phyloP scores from a whole-genome alignment of 2,797 vertebrate genomes.

The Rhinichthys osculus region DNA sequence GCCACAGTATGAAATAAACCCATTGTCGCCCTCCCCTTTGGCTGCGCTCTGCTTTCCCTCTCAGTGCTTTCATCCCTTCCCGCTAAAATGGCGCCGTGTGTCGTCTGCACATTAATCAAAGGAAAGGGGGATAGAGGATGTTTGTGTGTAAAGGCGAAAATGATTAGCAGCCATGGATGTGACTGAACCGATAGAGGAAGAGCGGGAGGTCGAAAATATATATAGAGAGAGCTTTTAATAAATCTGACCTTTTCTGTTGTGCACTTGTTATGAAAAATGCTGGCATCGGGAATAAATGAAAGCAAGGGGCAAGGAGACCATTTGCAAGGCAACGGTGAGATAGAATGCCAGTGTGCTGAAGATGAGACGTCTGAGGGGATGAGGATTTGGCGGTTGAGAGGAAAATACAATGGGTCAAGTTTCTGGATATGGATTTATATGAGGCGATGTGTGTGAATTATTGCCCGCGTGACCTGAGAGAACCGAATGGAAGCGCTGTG shows the following conservation, averaged over 20 bases:
- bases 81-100: conserved; percentile 52
- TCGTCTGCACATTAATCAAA: conserved; percentile 63
- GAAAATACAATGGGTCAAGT: conserved; percentile 13
- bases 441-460: conserved; percentile 31
- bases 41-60: conserved; percentile 61
- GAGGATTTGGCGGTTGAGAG: conserved; percentile 14
- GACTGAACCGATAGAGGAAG: conserved; percentile 50
- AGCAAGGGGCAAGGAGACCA: conserved; percentile 41
- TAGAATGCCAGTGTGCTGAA: background rate
- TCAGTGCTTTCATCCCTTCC: conserved; percentile 63
- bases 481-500: background rate
- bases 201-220: conserved; percentile 30
- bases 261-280: conserved; percentile 59
- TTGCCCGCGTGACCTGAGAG: background rate
- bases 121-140: conserved; percentile 24
- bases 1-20: conserved; percentile 55
- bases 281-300: conserved; percentile 50
- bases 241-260: conserved; percentile 65
- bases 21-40: conserved; percentile 33
- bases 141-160: conserved; percentile 46
- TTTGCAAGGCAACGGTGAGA: conserved; percentile 38
- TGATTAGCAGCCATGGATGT: conserved; percentile 64
- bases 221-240: conserved; percentile 54
- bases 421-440: conserved; percentile 31
- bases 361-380: conserved; percentile 19